Evolutionary conservation across 2,888 invertebrate species (phyloP).

Genomic region (Tetramorium bicarinatum): DNA sequence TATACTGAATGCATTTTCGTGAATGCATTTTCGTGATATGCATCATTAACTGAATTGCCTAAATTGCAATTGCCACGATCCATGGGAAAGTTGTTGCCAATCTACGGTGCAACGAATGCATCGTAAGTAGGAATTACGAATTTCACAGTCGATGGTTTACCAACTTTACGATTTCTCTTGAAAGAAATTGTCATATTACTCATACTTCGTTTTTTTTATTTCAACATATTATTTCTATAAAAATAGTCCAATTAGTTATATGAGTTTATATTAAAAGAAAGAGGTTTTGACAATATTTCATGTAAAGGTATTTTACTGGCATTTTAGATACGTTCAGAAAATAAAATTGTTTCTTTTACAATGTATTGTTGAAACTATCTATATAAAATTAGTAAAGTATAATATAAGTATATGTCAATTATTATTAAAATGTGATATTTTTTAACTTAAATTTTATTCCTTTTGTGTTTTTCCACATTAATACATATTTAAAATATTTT

Average conservation of each 20-base stretch:
- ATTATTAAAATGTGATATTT: background rate
- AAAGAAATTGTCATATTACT: background rate
- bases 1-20: background rate
- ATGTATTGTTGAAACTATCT: background rate
- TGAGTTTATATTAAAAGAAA: background rate
- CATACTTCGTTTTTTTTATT: background rate
- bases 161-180: conserved; percentile 1
- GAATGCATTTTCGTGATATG: conserved; percentile 19
- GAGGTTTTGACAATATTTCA: background rate
- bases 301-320: background rate
- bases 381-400: background rate
- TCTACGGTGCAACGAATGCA: conserved; percentile 11
- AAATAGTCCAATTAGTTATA: background rate
- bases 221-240: background rate
- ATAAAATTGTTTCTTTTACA: background rate
- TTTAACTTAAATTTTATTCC: background rate
- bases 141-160: conserved; percentile 24
- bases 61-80: conserved; percentile 16
- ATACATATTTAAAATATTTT: background rate
- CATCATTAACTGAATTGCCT: conserved; percentile 10
- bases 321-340: background rate
- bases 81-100: conserved; percentile 35
- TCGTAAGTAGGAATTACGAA: conserved; percentile 21
- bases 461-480: background rate
- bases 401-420: background rate